Conservation (phyloP, 2,797 vertebrate species). For the Rhinoraja longicauda region DNA sequence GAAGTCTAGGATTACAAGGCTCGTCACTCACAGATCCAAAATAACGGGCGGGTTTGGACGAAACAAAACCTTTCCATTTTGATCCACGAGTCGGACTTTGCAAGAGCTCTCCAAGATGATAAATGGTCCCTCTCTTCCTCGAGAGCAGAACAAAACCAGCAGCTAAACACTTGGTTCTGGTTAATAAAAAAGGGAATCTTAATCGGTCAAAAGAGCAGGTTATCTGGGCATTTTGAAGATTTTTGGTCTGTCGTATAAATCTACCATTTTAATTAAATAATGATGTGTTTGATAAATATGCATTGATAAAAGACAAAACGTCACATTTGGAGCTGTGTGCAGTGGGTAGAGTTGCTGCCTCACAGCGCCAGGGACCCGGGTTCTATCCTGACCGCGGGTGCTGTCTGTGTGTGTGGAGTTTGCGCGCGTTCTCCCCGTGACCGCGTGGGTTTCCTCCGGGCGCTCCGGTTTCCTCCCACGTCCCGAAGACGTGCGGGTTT, state of each 20-base stretch:
- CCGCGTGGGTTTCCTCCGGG: too few relatives aligned
- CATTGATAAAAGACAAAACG: neutral
- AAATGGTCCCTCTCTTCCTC: neutral
- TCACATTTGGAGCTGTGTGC: too few relatives aligned
- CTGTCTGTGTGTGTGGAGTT: too few relatives aligned
- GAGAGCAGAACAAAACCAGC: neutral
- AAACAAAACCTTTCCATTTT: neutral
- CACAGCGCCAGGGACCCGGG: too few relatives aligned
- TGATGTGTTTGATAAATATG: neutral
- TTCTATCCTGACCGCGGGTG: too few relatives aligned
- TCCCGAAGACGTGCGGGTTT: too few relatives aligned
- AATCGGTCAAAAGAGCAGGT: neutral
- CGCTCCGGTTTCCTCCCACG: too few relatives aligned
- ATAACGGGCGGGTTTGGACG: neutral
- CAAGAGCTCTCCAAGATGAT: neutral
- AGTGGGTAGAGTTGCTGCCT: too few relatives aligned
- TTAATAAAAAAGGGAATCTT: too few relatives aligned
- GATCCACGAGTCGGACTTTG: neutral
- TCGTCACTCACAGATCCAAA: neutral
- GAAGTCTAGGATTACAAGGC: conserved; percentile 21
- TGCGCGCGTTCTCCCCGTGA: too few relatives aligned
- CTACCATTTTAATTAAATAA: neutral
- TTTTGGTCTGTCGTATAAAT: neutral
- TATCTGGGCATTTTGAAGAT: neutral
- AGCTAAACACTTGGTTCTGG: neutral